Evolutionary conservation across 2,113 vertebrate genomes (phyloP), one percentile per base, ranked within the genome.

Genomic region (Oceanodroma tethys): DNA sequence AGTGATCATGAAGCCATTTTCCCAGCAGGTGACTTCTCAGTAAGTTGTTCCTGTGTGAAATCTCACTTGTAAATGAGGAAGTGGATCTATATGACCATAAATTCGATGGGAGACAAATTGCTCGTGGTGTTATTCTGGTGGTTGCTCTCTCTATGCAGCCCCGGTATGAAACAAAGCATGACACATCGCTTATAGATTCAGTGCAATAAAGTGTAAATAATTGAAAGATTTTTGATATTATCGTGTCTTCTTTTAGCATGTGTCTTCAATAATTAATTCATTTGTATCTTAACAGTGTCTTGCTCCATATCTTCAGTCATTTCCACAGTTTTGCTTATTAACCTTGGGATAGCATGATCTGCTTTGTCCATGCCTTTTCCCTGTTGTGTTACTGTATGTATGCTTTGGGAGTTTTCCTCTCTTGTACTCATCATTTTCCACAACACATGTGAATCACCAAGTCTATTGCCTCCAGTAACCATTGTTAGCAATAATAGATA

Each of bases 201-300:
- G 52, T 92, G 52, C 81, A 87, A 91, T 92, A 68, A 91, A 48
- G 65, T 73, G 47, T 97, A 94, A 97, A 97, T 97, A 97, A 97
- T 97, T 95, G 50, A 97, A 95, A 94, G 50, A 55, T 89, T 95
- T 88, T 89, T 81, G 30, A 83, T 96, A 96, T 83, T 90, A 95
- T 79, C 38, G 72, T 93, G 84, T 65, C 79, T 76, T 88, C 62
- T 95, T 96, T 96, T 89, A 82, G 58, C n/a, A 17, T 27, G 32
- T 6, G 1, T 72, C 73, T 94, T 98, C 80, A 97, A 95, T 94
- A 96, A 94, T 92, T 95, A 56, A 93, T 81, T 91, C 26, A 58
- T 53, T 79, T 67, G 66, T 59, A 80, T 43, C 81, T 96, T 81
- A 91, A 71, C 47, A 86, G 52, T 73, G 56, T 83, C 82, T 96